Conservation (phyloP, 92 coral and sea anemone species). For the Palythoa grandiflora region DNA sequence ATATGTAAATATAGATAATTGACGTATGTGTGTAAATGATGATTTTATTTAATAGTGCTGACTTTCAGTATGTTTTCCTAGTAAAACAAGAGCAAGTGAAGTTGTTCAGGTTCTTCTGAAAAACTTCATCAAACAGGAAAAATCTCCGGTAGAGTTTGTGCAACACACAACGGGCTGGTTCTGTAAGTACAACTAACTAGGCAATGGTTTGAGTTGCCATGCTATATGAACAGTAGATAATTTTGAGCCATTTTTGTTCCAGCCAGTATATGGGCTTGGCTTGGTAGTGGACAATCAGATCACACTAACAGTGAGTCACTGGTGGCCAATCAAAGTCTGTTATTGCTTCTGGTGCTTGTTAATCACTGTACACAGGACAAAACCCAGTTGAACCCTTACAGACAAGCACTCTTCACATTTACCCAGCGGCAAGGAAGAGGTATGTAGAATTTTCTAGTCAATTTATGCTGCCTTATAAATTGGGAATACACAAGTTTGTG, state of each 20-base stretch:
- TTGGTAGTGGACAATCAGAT: conserved; percentile 77
- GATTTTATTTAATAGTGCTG: background rate
- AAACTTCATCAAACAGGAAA: conserved; percentile 80
- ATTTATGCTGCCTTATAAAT: background rate
- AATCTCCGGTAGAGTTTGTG: conserved; percentile 74
- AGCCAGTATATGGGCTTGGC: conserved; percentile 98
- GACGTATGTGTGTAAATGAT: background rate
- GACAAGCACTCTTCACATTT: conserved; percentile 90
- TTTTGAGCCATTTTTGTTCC: background rate
- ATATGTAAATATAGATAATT: no score
- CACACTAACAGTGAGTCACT: conserved; percentile 63
- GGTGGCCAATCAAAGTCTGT: conserved; percentile 89
- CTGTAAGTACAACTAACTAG: conserved; percentile 60
- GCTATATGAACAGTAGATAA: no score
- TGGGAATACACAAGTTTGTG: background rate
- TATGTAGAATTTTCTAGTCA: conserved; percentile 11
- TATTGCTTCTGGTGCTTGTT: conserved; percentile 88
- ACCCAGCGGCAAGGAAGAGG: conserved; percentile 81
- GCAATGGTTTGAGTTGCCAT: background rate
- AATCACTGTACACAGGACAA: conserved; percentile 97
- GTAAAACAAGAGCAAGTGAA: conserved; percentile 65
- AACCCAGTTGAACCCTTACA: conserved; percentile 81
- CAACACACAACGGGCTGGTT: conserved; percentile 78
- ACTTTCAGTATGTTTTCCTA: background rate
- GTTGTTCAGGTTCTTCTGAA: conserved; percentile 78